A percentile compares a stretch with the other conserved stretches of the same genome.
These are phyloP conservation scores for Picus viridis DNA, from an alignment of 2,797 vertebrate genomes.

Conservation along the genomic window DNA sequence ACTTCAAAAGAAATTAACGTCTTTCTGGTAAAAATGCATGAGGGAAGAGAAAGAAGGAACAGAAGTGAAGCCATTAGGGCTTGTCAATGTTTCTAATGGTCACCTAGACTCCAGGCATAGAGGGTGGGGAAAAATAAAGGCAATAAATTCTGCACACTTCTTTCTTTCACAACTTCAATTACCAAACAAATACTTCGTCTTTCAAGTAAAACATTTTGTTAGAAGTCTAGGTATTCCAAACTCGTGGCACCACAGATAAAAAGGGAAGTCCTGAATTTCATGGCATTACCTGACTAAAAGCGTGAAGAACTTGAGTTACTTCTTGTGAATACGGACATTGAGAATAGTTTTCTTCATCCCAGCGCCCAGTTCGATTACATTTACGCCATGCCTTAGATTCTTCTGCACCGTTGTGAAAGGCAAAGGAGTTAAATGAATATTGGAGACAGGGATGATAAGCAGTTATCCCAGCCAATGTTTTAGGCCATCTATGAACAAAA, in stretches of 20 bases:
- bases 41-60: background rate
- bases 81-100: background rate
- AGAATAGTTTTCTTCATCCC: slow-evolving; percentile 90
- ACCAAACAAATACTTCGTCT: background rate
- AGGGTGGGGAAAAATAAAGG: background rate
- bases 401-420: slow-evolving; percentile 62
- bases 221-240: background rate
- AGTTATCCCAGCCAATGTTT: slow-evolving; percentile 88
- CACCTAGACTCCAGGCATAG: background rate
- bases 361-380: slow-evolving; percentile 84
- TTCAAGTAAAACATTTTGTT: background rate
- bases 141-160: background rate
- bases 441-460: slow-evolving; percentile 85
- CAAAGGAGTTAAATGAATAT: slow-evolving; percentile 76
- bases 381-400: slow-evolving; percentile 89
- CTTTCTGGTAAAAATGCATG: background rate
- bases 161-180: background rate
- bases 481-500: slow-evolving; percentile 86
- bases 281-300: slow-evolving; percentile 86
- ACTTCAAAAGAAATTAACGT: background rate
- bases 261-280: background rate
- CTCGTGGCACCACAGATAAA: background rate
- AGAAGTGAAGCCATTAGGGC: background rate
- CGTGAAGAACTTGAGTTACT: slow-evolving; percentile 87
- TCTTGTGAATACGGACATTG: slow-evolving; percentile 89